phyloP scores from a whole-genome alignment of 2,888 invertebrate species.

The Melitaea athalia region DNA sequence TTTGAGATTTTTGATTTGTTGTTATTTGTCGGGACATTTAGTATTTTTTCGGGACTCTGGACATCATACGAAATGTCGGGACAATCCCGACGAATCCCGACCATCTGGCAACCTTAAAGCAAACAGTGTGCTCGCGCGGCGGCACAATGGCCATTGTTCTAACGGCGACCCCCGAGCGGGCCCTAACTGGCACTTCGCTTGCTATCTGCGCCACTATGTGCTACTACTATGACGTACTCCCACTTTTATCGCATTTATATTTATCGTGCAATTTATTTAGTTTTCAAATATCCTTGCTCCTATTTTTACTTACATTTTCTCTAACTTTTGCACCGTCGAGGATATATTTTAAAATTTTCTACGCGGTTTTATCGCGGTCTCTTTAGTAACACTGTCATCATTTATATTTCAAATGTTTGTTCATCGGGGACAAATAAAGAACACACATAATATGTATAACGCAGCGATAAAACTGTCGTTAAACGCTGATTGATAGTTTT shows the following conservation, averaged over 20 bases:
- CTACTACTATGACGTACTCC: no score
- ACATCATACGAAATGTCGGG: no score
- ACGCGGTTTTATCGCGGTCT: background rate
- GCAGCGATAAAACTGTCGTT: background rate
- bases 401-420: background rate
- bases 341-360: background rate
- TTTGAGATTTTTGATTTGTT: no score
- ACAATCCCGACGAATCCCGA: no score
- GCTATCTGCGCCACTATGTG: conserved; percentile 9
- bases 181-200: conserved; percentile 12
- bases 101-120: no score
- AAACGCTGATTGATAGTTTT: background rate
- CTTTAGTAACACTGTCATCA: background rate
- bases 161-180: conserved; percentile 11
- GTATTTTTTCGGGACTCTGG: no score
- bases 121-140: conserved; percentile 5
- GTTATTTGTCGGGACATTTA: no score
- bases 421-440: background rate
- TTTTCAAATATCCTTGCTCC: background rate
- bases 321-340: background rate
- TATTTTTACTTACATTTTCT: background rate
- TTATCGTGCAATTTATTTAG: background rate
- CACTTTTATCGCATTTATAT: background rate
- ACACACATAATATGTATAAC: no score
- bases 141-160: conserved; percentile 14